Percentiles rank a stretch among this genome's conserved stretches.
Conservation (phyloP, 2,888 invertebrate species). For the Eumacrocentrus americanus region DNA sequence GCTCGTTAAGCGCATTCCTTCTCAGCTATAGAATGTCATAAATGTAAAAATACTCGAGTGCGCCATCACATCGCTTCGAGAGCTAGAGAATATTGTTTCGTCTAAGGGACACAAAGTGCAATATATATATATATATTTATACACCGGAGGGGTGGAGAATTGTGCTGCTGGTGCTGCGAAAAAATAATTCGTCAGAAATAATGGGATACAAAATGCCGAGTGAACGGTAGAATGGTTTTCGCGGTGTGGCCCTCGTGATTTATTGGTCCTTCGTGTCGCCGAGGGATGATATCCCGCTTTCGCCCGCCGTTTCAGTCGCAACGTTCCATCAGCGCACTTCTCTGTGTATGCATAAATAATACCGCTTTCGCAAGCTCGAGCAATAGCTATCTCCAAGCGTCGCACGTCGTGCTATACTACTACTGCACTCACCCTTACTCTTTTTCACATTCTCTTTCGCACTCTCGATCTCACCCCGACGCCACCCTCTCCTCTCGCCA, state of each 20-base stretch:
- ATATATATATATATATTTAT: conserved; percentile 2
- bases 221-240: conserved; percentile 24
- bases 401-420: conserved; percentile 1
- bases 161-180: background rate
- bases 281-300: conserved; percentile 19
- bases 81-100: conserved; percentile 20
- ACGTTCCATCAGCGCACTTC: conserved; percentile 29
- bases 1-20: conserved; percentile 16
- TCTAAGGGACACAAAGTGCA: background rate
- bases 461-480: background rate
- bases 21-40: conserved; percentile 13
- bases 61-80: conserved; percentile 9
- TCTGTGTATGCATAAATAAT: conserved; percentile 32
- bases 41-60: conserved; percentile 14
- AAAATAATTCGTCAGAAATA: conserved; percentile 30
- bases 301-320: conserved; percentile 27
- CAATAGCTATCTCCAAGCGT: conserved; percentile 7
- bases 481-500: conserved; percentile 34
- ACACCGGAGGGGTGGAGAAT: background rate
- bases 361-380: conserved; percentile 15
- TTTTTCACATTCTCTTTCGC: conserved; percentile 23
- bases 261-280: conserved; percentile 29
- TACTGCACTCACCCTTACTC: background rate
- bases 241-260: conserved; percentile 22
- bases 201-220: conserved; percentile 29